phyloP scores from a whole-genome alignment of 1,140 invertebrate genomes.

The Lucilia cuprina region DNA sequence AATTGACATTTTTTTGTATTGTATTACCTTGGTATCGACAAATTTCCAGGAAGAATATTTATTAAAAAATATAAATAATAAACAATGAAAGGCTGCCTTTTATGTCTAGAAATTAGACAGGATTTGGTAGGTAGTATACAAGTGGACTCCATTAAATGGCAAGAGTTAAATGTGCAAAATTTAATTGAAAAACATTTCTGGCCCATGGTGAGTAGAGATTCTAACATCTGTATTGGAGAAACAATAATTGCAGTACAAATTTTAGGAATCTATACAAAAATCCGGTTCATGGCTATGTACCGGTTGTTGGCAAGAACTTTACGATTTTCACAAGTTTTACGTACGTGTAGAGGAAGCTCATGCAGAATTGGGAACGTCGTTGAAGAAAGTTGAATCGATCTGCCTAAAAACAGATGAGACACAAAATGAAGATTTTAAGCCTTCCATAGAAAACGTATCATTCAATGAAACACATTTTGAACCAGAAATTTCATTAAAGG shows the following conservation, averaged over 20 bases:
- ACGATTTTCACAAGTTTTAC: conserved; percentile 13
- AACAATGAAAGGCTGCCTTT: background rate
- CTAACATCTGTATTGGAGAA: too few species aligned
- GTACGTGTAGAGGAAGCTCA: background rate
- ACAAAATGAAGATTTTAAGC: background rate
- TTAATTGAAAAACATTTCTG: conserved; percentile 21
- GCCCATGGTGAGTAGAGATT: background rate
- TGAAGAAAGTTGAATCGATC: background rate
- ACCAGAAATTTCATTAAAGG: background rate
- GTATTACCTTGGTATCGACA: background rate
- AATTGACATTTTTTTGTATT: background rate
- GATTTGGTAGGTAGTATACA: background rate
- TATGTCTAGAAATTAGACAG: background rate
- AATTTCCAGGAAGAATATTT: background rate
- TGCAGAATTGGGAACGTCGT: background rate
- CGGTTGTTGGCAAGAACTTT: background rate
- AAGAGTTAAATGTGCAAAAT: background rate
- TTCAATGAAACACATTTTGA: background rate
- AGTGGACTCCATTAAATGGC: background rate
- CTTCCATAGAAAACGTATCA: background rate
- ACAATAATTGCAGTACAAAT: background rate
- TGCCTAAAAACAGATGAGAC: background rate
- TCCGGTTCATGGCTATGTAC: background rate
- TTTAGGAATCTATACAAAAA: background rate
- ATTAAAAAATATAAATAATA: background rate